Base-by-base conservation (phyloP, 2,888 invertebrate species). In the Campoplex nolae region DNA sequence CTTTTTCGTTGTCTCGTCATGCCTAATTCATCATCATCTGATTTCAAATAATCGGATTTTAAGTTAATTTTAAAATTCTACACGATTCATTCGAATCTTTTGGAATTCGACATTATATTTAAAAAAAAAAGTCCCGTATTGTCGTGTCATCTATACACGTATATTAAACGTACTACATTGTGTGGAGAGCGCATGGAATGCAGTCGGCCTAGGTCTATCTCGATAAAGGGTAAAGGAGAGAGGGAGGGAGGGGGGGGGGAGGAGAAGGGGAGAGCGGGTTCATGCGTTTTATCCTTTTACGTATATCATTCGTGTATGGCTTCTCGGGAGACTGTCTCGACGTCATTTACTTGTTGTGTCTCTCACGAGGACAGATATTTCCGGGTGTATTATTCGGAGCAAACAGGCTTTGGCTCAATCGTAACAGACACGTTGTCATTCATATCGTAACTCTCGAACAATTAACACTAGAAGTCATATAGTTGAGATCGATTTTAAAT, bases 211-310 rank as follows among this genome's bases (percentile, higher is more conserved):
- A 77, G 82, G 85, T 80, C 65, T 75, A 71, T 74, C 76, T 77
- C 42, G 68, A 75, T 74, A 54, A 83, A 83, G 75, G 84, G 81
- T n/a, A 58, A 75, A 73, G 77, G 6, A 6, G 38, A 6, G 6
- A 73, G 71, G 67, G 80, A 58, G 16, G 18, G 62, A 68, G 23
- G 62, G 74, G 23, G 23, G 23, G 23, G 23, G 23, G 23, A 23
- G 23, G 23, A 6, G 38, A 6, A 38, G 77, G 71, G 67, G 80
- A 58, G 16, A 28, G 71, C 58, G 71, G 62, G 74, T 58, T 75
- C 42, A 68, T 68, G 82, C 70, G 68, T 77, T 84, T 77, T 76
- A 84, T 87, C 87, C 87, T 82, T 87, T 87, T 88, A 88, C 79
- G 77, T 83, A 73, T 78, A 85, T 88, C 82, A 84, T 78, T 84